Conservation (phyloP, 2,113 vertebrate species). For the Leptocoma aspasia region DNA sequence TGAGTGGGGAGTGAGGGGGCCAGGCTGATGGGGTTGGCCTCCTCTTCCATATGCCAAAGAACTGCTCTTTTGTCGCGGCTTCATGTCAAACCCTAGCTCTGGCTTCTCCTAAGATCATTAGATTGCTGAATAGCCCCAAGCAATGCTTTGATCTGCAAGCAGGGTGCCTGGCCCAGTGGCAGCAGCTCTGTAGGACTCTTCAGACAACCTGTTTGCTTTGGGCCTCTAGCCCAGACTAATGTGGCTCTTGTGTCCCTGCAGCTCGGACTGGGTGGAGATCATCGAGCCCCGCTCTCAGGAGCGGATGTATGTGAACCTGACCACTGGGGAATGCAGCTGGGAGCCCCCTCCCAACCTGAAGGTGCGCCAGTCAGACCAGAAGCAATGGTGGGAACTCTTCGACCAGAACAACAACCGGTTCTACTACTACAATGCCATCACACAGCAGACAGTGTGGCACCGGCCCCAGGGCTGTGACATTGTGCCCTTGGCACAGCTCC, state of each 20-base stretch:
- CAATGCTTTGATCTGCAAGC: not conserved
- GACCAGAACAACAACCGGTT: conserved; percentile 86
- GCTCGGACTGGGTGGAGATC: conserved; percentile 91
- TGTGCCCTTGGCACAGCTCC: conserved; percentile 86
- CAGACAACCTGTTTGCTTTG: not conserved
- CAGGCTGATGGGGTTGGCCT: not conserved
- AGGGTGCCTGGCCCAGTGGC: not conserved
- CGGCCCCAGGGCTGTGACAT: conserved; percentile 86
- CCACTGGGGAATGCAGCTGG: conserved; percentile 86
- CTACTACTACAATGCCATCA: conserved; percentile 89
- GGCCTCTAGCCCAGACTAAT: not conserved
- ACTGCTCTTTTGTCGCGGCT: not conserved
- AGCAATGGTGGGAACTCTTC: conserved; percentile 92
- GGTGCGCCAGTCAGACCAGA: conserved; percentile 83
- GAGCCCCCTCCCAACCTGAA: conserved; percentile 77
- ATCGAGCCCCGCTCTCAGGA: conserved; percentile 87
- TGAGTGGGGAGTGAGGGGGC: rapidly evolving
- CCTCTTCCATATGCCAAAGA: not conserved
- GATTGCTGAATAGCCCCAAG: not conserved
- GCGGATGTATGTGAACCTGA: conserved; percentile 88
- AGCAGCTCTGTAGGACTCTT: not conserved
- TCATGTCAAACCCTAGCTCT: not conserved
- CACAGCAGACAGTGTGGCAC: conserved; percentile 85
- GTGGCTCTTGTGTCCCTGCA: conserved; percentile 15
- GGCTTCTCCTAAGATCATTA: not conserved